A percentile compares a stretch with the other conserved stretches of the same genome.
Conservation (phyloP, 2,113 vertebrate species). For the Falcunculus frontatus region DNA sequence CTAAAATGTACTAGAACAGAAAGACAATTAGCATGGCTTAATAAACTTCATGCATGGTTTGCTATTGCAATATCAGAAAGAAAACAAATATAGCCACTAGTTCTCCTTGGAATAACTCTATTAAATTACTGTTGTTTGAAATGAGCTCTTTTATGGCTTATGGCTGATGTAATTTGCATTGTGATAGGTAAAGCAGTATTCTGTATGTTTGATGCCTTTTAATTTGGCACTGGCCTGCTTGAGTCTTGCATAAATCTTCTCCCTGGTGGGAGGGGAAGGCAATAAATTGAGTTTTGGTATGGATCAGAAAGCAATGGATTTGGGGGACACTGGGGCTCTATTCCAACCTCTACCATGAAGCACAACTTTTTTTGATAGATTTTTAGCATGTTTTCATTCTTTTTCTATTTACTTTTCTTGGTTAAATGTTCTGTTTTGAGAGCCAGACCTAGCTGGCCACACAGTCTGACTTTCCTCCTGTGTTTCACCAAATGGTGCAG, state of each 20-base stretch:
- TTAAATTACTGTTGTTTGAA: conserved; percentile 34
- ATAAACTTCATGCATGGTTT: conserved; percentile 61
- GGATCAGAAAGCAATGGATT: background rate
- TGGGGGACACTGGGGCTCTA: background rate
- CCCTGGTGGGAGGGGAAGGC: background rate
- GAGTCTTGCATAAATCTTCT: background rate
- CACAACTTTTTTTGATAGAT: background rate
- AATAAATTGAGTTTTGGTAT: background rate
- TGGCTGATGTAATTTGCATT: background rate
- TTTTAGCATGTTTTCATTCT: background rate
- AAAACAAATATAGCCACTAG: conserved; percentile 48
- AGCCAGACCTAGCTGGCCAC: background rate
- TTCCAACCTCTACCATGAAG: background rate
- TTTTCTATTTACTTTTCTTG: background rate
- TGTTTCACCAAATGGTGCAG: background rate
- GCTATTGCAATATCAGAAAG: conserved; percentile 34
- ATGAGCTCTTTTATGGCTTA: conserved; percentile 38
- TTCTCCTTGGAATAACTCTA: conserved; percentile 39
- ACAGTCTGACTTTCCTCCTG: background rate
- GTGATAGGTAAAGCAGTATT: conserved; percentile 3
- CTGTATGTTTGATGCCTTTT: background rate
- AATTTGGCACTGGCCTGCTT: background rate
- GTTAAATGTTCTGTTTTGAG: background rate
- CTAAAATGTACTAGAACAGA: conserved; percentile 51
- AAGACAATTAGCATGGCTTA: conserved; percentile 55